Conservation (phyloP, 1,140 invertebrate species). For the Drosophila elegans region DNA sequence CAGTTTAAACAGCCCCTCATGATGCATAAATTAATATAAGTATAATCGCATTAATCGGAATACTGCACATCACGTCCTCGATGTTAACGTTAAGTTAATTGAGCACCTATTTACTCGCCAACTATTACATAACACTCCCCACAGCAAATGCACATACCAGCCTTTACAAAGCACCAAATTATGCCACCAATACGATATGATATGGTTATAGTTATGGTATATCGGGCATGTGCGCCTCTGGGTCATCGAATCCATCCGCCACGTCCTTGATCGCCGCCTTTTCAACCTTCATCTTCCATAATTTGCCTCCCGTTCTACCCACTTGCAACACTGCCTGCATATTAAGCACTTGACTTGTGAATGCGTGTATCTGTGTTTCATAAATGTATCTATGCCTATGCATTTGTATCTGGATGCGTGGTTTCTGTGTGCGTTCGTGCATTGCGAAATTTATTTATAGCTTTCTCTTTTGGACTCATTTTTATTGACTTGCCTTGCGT, state of each 20-base stretch:
- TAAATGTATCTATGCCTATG: constrained; percentile 10
- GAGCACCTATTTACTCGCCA: constrained; percentile 21
- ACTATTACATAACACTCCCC: constrained; percentile 6
- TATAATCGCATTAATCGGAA: constrained; percentile 32
- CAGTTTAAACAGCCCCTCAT: neutral
- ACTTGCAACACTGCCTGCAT: constrained; percentile 51
- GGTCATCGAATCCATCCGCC: constrained; percentile 35
- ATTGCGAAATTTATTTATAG: constrained; percentile 68
- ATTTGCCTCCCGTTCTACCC: neutral
- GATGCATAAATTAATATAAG: constrained; percentile 29
- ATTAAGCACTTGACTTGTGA: constrained; percentile 52
- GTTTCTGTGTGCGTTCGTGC: constrained; percentile 11
- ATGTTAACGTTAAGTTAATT: constrained; percentile 44
- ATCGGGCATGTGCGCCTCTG: constrained; percentile 22
- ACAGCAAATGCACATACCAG: constrained; percentile 26
- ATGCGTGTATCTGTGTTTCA: constrained; percentile 20
- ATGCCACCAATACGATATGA: constrained; percentile 14
- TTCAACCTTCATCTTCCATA: neutral
- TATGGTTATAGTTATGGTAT: constrained; percentile 23
- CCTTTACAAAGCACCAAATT: constrained; percentile 22
- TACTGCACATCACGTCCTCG: constrained; percentile 33
- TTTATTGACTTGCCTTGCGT: constrained; percentile 48
- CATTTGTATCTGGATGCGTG: constrained; percentile 4
- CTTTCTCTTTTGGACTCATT: constrained; percentile 74
- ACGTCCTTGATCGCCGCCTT: constrained; percentile 14